Evolutionary conservation across 2,888 invertebrate species (phyloP), one percentile per base, ranked within the genome.

Genomic region (Sinopyrophorus schimmeli): DNA sequence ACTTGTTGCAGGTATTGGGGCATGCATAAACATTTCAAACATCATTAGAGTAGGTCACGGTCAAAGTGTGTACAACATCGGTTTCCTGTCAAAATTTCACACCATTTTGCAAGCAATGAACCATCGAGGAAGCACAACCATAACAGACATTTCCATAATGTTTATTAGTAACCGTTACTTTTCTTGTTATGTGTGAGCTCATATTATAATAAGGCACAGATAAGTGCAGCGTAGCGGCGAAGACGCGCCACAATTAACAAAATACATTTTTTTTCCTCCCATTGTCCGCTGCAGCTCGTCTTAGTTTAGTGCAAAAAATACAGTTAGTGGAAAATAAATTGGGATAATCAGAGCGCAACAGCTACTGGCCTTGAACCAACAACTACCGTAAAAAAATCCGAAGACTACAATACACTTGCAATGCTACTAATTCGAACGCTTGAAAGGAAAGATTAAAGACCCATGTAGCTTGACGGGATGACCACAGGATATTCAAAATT

Each of bases 351-450:
- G 50, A 50, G 50, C 50, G 34, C 46, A 35, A 26, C 50, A 46
- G 35, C 30, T 28, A 39, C 30, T 50, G 50, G 44, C 50, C 50
- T 50, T 50, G 43, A 49, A 49, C 49, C 38, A 43, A 48, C 42
- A 28, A 43, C 38, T 49, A 43, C 49, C 43, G 49, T 49, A 43
- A 32, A 43, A 49, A 48, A 49, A 37, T n/a, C n/a, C n/a, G n/a
- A 30, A 15, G 11, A 17, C 20, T 30, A 16, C 12, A 20, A 47
- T 24, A 24, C 34, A 30, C 23, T 42, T 34, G 21, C 44, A 28
- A 44, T 37, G 16, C 30, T 27, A 20, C 20, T 23, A 35, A 41
- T 37, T 28, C 37, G 9, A 34, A 27, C 15, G 21, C 18, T 44
- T 23, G 20, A 43, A 43, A 32, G 21, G 41, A 21, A 23, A 14